Evolutionary conservation across 2,888 invertebrate species (phyloP).

Genomic region (Aphidius colemani): DNA sequence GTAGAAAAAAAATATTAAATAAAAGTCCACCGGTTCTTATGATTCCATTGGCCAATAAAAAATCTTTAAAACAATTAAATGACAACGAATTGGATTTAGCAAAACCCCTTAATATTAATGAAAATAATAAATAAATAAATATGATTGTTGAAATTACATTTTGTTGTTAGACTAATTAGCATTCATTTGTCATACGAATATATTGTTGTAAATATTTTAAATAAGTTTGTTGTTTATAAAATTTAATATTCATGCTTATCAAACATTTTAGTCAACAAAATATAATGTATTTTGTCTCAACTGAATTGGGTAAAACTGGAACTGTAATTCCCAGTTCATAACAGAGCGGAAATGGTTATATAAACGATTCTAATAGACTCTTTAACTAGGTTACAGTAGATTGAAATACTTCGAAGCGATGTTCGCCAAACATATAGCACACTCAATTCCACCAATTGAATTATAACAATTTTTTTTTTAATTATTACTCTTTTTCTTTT

Average conservation of each 20-base stretch:
- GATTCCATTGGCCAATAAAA: too few species aligned
- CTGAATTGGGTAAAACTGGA: constrained; percentile 30
- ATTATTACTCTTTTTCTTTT: too few species aligned
- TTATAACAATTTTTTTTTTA: too few species aligned
- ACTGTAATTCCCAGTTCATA: constrained; percentile 40
- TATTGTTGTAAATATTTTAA: too few species aligned
- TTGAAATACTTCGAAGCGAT: constrained; percentile 34
- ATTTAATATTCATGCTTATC: too few species aligned
- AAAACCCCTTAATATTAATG: constrained; percentile 4
- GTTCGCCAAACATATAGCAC: constrained; percentile 7
- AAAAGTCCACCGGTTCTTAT: too few species aligned
- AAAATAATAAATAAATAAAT: not conserved
- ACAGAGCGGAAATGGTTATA: constrained; percentile 40
- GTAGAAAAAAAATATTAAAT: constrained; percentile 9
- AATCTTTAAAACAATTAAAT: not conserved
- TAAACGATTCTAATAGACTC: constrained; percentile 44
- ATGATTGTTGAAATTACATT: not conserved
- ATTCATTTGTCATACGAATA: not conserved
- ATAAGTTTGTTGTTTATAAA: too few species aligned
- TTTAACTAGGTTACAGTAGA: constrained; percentile 44
- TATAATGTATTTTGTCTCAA: too few species aligned
- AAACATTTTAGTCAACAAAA: too few species aligned
- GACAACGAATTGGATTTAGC: not conserved
- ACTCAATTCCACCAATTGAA: not conserved
- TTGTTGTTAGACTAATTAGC: not conserved